Conservation (phyloP, 2,113 vertebrate genomes). For the Thymallus thymallus region DNA sequence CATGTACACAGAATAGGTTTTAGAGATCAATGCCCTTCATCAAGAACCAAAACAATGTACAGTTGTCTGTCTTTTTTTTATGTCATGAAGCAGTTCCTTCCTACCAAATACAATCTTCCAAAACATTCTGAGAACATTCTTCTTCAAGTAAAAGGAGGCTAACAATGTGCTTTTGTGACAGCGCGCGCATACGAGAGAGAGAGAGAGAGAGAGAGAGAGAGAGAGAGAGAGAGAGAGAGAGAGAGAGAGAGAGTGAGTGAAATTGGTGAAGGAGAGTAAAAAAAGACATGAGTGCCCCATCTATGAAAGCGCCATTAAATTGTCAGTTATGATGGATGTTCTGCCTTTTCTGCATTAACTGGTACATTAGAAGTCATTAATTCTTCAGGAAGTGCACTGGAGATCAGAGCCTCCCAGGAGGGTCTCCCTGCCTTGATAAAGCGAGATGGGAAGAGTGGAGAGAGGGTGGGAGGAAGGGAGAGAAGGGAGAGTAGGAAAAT, state of each 20-base stretch:
- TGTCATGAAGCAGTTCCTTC: too few relatives aligned
- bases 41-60: too few relatives aligned
- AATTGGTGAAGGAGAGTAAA: slow-evolving; percentile 51
- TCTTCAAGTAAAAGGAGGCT: too few relatives aligned
- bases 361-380: slow-evolving; percentile 81
- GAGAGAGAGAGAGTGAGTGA: background rate
- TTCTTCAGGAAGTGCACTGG: slow-evolving; percentile 76
- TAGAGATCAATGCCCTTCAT: too few relatives aligned
- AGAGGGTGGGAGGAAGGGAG: background rate
- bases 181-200: background rate
- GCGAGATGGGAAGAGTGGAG: slow-evolving; percentile 10
- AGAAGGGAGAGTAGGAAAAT: background rate
- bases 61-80: too few relatives aligned
- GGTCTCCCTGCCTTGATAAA: slow-evolving; percentile 58
- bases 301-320: slow-evolving; percentile 75
- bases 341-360: slow-evolving; percentile 77
- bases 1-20: too few relatives aligned
- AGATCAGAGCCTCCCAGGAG: slow-evolving; percentile 73
- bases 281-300: slow-evolving; percentile 46
- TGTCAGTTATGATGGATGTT: slow-evolving; percentile 81
- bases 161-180: background rate
- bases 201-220: background rate
- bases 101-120: too few relatives aligned
- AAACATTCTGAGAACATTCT: too few relatives aligned
- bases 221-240: background rate